Evolutionary conservation across 2,888 invertebrate species (phyloP).

Genomic region (Latrodectus hesperus): DNA sequence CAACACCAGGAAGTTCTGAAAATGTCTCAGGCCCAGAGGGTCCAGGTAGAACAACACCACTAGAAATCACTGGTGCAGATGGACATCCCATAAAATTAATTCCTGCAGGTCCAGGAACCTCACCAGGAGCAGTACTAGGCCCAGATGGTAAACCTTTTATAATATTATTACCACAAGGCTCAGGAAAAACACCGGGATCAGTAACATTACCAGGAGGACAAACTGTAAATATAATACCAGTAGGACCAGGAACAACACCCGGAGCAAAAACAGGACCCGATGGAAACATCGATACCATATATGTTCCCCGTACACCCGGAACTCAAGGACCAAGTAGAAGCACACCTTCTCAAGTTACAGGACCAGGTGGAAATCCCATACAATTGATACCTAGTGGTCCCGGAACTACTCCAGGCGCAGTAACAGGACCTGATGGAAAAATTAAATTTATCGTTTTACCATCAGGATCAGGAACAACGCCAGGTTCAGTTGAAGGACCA

Average conservation of each 20-base stretch:
- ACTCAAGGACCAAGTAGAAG: constrained; percentile 1
- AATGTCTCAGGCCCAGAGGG: too few species aligned
- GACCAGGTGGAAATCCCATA: background rate
- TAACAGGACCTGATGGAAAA: background rate
- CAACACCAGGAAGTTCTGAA: too few species aligned
- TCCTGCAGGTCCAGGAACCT: background rate
- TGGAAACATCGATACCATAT: too few species aligned
- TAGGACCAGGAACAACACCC: background rate
- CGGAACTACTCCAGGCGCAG: background rate
- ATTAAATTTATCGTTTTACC: background rate
- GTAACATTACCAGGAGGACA: background rate
- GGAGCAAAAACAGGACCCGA: background rate
- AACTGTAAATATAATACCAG: background rate
- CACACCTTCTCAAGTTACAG: constrained; percentile 12
- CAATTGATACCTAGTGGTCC: background rate
- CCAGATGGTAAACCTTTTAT: background rate
- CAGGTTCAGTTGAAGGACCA: background rate
- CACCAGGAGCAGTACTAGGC: constrained; percentile 8
- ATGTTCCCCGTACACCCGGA: too few species aligned
- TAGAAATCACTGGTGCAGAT: background rate
- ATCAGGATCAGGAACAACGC: background rate
- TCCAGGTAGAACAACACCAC: background rate
- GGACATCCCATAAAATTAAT: background rate
- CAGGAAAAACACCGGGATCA: background rate
- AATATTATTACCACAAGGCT: background rate